Evolutionary conservation across 2,888 invertebrate genomes (phyloP).

Genomic region (Nephrotoma appendiculata): DNA sequence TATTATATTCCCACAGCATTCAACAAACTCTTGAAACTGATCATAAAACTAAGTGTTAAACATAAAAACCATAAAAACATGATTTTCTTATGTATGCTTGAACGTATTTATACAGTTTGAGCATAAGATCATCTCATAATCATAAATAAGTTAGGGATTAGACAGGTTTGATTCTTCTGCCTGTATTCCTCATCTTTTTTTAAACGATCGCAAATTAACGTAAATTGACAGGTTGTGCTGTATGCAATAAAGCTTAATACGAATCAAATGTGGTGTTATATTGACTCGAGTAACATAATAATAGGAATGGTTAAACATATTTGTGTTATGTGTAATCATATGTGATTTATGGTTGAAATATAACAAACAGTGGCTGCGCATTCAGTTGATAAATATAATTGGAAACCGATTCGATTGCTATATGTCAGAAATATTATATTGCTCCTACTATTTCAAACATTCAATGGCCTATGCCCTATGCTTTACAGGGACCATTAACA

Average conservation of each 20-base stretch:
- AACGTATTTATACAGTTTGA: background rate
- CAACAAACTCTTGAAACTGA: background rate
- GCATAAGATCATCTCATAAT: background rate
- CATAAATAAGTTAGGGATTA: background rate
- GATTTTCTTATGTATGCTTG: background rate
- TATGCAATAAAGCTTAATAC: background rate
- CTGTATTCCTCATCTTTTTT: background rate
- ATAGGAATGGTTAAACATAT: background rate
- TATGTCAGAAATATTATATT: background rate
- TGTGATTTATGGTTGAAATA: background rate
- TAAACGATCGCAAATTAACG: background rate
- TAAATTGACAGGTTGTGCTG: background rate
- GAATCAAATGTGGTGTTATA: background rate
- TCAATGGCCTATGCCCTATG: no score
- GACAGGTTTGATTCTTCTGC: background rate
- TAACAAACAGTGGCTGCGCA: background rate
- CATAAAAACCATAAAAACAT: background rate
- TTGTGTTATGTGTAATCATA: background rate
- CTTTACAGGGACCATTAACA: no score
- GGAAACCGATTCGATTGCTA: background rate
- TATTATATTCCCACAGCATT: background rate
- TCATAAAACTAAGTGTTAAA: background rate
- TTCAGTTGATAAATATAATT: background rate
- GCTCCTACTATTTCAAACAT: no score
- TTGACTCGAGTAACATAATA: background rate